phyloP scores from a whole-genome alignment of 2,113 vertebrate species.

The Zeus faber region DNA sequence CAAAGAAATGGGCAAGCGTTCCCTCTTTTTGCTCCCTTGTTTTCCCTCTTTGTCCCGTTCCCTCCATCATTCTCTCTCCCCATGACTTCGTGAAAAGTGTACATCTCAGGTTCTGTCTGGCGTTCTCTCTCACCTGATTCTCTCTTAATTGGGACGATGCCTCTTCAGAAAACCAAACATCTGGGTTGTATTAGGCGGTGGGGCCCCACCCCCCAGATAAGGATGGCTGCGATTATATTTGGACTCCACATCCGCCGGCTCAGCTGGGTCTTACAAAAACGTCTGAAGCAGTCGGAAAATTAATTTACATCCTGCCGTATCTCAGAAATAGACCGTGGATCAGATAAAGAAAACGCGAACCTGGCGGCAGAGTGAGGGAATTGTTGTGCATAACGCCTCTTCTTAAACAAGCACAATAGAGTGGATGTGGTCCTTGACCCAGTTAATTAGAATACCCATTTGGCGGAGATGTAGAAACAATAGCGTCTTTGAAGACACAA shows the following conservation, averaged over 20 bases:
- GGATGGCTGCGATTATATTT: constrained; percentile 15
- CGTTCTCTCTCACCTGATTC: constrained; percentile 2
- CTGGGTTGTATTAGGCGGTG: neutral
- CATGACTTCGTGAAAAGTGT: too few relatives aligned
- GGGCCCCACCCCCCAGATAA: constrained; percentile 5
- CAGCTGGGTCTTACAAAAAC: constrained; percentile 23
- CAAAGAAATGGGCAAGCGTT: constrained; percentile 31
- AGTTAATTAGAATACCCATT: constrained; percentile 60
- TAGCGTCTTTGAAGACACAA: constrained; percentile 65
- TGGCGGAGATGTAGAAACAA: constrained; percentile 50
- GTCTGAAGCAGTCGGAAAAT: neutral
- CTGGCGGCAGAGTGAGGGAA: constrained; percentile 30
- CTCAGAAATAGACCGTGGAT: constrained; percentile 27
- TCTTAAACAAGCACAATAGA: constrained; percentile 38
- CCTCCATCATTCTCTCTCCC: neutral
- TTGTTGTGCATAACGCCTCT: constrained; percentile 41
- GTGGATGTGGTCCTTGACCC: constrained; percentile 66
- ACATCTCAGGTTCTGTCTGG: constrained; percentile 5
- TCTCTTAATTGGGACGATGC: neutral
- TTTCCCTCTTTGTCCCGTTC: constrained; percentile 18
- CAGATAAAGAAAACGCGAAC: too few relatives aligned
- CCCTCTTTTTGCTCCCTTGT: neutral
- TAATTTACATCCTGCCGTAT: constrained; percentile 3
- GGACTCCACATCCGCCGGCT: constrained; percentile 16
- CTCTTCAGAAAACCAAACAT: neutral